phyloP scores from a whole-genome alignment of 2,113 vertebrate species.

The Peromyscus polionotus region DNA sequence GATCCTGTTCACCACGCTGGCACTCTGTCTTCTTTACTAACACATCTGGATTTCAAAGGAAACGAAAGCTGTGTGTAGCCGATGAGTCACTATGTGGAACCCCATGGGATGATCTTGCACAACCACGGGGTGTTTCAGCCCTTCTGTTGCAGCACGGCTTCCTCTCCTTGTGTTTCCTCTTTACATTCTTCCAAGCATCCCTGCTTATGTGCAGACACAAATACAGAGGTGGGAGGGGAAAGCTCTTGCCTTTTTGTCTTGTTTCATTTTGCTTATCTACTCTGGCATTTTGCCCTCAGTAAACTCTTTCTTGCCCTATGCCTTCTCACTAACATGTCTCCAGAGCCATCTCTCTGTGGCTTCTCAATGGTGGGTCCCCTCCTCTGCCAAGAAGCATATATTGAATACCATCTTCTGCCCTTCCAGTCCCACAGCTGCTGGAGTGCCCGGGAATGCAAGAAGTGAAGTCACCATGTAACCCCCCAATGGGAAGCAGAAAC shows the following conservation, averaged over 20 bases:
- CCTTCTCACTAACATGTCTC: background rate
- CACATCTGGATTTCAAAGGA: conserved; percentile 52
- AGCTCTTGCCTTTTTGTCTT: background rate
- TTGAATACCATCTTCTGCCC: background rate
- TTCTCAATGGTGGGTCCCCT: background rate
- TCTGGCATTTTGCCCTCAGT: background rate
- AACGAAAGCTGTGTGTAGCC: background rate
- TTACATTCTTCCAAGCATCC: background rate
- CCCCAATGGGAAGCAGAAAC: background rate
- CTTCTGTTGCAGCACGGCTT: background rate
- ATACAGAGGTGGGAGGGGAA: background rate
- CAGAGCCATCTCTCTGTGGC: background rate
- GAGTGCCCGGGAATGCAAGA: background rate
- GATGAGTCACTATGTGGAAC: background rate
- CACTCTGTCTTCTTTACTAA: background rate
- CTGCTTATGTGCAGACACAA: background rate
- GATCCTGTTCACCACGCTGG: background rate
- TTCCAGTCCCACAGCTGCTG: background rate
- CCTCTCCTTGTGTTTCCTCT: background rate
- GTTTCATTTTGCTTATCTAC: background rate
- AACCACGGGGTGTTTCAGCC: background rate
- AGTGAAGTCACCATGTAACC: background rate
- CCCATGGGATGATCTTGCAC: background rate
- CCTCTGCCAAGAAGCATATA: background rate
- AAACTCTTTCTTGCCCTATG: background rate